These are phyloP conservation scores for Tyria jacobaeae DNA, from an alignment of 2,888 invertebrate genomes.

Conservation along the genomic window DNA sequence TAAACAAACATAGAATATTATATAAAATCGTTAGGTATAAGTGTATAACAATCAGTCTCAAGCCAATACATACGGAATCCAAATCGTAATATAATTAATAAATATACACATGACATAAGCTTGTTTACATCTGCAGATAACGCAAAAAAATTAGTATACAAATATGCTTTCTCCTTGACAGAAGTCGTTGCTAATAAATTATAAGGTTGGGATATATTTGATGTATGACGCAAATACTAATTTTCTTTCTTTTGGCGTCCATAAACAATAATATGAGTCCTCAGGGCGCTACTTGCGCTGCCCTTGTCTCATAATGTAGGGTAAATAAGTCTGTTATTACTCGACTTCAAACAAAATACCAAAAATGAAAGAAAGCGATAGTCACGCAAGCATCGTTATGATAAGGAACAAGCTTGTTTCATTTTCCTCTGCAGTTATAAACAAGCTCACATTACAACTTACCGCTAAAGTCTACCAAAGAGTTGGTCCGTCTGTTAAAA, in stretches of 20 bases:
- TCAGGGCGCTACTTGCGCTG: not conserved
- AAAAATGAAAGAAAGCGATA: slow-evolving; percentile 37
- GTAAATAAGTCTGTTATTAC: slow-evolving; percentile 23
- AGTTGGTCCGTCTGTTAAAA: slow-evolving; percentile 80
- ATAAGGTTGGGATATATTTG: slow-evolving; percentile 4
- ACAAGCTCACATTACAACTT: slow-evolving; percentile 61
- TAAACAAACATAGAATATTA: slow-evolving; percentile 58
- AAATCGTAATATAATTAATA: slow-evolving; percentile 61
- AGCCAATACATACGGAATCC: slow-evolving; percentile 72
- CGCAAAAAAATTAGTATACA: slow-evolving; percentile 12
- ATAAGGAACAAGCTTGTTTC: slow-evolving; percentile 25
- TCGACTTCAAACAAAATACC: slow-evolving; percentile 21
- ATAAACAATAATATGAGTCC: slow-evolving; percentile 25
- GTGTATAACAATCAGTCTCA: slow-evolving; percentile 81
- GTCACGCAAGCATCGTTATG: slow-evolving; percentile 38
- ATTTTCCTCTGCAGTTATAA: slow-evolving; percentile 57
- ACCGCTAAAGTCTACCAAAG: slow-evolving; percentile 76
- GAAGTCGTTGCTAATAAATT: slow-evolving; percentile 8
- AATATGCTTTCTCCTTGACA: slow-evolving; percentile 13
- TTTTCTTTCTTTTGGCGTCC: slow-evolving; percentile 17
- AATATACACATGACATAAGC: slow-evolving; percentile 50
- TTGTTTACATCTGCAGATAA: slow-evolving; percentile 50
- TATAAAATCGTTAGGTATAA: slow-evolving; percentile 66
- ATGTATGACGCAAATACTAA: slow-evolving; percentile 3
- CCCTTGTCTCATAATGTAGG: too few species aligned